These are phyloP conservation scores for Drosophila arizonae DNA, from an alignment of 1,140 invertebrate species.

Conservation along the genomic window DNA sequence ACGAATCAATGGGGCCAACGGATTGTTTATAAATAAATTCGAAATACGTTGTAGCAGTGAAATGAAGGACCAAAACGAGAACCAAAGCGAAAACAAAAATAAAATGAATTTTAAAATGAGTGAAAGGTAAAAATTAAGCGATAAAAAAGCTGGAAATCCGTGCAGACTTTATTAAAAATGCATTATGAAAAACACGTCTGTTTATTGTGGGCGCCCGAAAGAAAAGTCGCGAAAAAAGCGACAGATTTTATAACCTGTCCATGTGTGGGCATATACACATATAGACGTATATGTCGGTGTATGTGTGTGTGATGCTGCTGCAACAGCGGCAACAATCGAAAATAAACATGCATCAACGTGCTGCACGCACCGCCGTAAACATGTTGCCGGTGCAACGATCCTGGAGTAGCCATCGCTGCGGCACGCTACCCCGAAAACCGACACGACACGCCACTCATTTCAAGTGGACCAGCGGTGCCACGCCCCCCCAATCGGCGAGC, in stretches of 20 bases:
- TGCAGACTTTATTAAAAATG: conserved; percentile 65
- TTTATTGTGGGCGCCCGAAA: conserved; percentile 49
- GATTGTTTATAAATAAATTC: conserved; percentile 73
- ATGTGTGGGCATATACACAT: conserved; percentile 6
- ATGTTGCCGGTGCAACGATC: conserved; percentile 53
- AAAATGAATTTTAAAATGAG: conserved; percentile 33
- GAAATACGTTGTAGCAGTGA: conserved; percentile 40
- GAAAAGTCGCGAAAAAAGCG: conserved; percentile 56
- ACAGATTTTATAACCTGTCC: conserved; percentile 50
- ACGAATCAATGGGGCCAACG: conserved; percentile 59
- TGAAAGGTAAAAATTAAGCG: conserved; percentile 10
- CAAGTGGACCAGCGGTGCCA: conserved; percentile 43
- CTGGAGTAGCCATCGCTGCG: conserved; percentile 45
- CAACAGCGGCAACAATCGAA: conserved; percentile 52
- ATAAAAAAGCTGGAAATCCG: conserved; percentile 26
- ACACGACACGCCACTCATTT: conserved; percentile 68
- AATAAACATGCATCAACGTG: conserved; percentile 69
- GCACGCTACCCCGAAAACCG: conserved; percentile 55
- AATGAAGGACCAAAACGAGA: conserved; percentile 41
- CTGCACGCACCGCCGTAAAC: conserved; percentile 70
- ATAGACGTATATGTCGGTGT: conserved; percentile 2
- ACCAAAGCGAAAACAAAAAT: conserved; percentile 39
- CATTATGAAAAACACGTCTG: conserved; percentile 74
- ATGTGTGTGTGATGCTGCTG: conserved; percentile 29
- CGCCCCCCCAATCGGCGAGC: neutral